Evolutionary conservation across 2,113 vertebrate genomes (phyloP), one percentile per base, ranked within the genome.

Genomic region (Geococcyx californianus): DNA sequence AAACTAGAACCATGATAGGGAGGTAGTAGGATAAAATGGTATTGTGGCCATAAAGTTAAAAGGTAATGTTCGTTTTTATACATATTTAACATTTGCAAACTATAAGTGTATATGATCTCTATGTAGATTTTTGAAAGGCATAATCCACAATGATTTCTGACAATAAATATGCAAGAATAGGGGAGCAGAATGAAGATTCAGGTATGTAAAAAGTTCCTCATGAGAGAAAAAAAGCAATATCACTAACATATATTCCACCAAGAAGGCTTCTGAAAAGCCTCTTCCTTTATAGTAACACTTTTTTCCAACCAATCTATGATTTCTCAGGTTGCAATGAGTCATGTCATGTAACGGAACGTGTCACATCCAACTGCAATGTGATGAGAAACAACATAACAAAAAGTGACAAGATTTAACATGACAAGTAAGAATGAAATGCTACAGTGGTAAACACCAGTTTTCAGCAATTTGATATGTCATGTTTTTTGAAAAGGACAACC

Each of bases 301-400:
- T 95, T 89, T 75, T 16, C 36, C 36, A 93, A 82, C 40, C 80
- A 95, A 44, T 93, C 68, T 90, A 74, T 10, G 20, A 94, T 88
- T 96, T 97, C 75, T 96, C 87, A 78, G 81, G 73, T 94, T 96
- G 80, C 76, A 93, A 25, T 85, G 82, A 94, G 85, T 95, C 93
- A 95, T 92, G 94, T 93, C 93, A 81, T 92, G 68, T 88, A 95
- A 97, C 81, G 58, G 69, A 93, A 95, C 73, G 90, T 94, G 87
- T 90, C 95, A 93, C 45, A 93, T 87, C 78, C 85, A 91, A 91
- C 92, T 94, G 79, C 5, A n/a, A 80, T 87, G 95, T 89, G 93
- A 95, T 94, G 93, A 96, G 94, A 97, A 96, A 89, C 52, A 62
- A 68, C 66, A 95, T 72, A 92, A 66, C 69, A 96, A 95, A 96